Base-by-base conservation (phyloP, 2,888 invertebrate species). In the Tetanocera ferruginea region DNA sequence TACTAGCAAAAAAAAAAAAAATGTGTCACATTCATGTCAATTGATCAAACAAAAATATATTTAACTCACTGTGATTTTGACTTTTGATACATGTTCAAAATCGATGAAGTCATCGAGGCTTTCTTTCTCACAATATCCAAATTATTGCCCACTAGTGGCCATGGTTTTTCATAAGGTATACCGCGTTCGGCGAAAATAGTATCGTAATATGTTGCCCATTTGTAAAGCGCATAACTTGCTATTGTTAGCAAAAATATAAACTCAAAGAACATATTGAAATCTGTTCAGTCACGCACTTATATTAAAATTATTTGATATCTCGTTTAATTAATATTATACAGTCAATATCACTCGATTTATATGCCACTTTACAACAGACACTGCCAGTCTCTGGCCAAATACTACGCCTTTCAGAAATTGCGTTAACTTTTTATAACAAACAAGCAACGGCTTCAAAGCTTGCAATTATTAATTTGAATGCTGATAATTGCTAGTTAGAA, bases 191-290 rank as follows among this genome's bases (percentile, higher is more conserved):
- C 72, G 74, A 85, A 85, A 25, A 78, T 83, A 9, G 76, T 78
- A 77, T 79, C 82, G 5, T 78, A 79, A n/a, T 72, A 51, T 2
- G 82, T 85, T 19, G 82, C 80, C 83, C 83, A 85, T 80, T 80
- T 83, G 73, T 84, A 85, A 19, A 83, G 75, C 1, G 79, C 57
- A 75, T 76, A 84, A 9, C 81, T 49, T 1, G 70, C 60, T 0
- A 79, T 37, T 11, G 76, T n/a, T 11, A 79, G 23, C 11, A 82
- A 74, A 23, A 82, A 62, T n/a, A 82, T 79, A 17, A 76, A 14
- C 73, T 82, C 82, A 17, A 64, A 11, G 5, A 25, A 64, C 43
- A 43, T 43, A 43, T 43, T 11, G 2, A 43, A 1, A 11, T 43
- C 11, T 3, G 11, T 14, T 11, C 4, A 11, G 2, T 3, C 43